Evolutionary conservation across 2,113 vertebrate species (phyloP), one percentile per base, ranked within the genome.

Genomic region (Empidonax traillii): DNA sequence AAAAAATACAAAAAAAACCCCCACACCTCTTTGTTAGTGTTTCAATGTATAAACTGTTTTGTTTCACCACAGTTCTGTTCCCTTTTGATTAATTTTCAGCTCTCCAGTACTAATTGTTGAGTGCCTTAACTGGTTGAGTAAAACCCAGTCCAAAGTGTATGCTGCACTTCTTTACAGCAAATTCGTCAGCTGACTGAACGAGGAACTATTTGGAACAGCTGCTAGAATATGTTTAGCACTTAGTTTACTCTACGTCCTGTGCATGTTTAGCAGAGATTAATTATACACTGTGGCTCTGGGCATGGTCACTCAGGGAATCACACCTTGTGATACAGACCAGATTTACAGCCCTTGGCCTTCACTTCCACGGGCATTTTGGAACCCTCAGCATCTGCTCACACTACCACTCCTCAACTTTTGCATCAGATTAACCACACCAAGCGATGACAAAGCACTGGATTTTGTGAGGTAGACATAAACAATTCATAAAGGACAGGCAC

Each of bases 81-180:
- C 43, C 17, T 73, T 81, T 44, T 78, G 72, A 92, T 79, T 93
- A n/a, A 74, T 94, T 95, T 96, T 92, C 73, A 85, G 35, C 41
- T 72, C 61, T n/a, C 37, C 41, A 61, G 23, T 67, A 58, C 22
- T 72, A 94, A 90, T 35, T 91, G 69, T 7, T n/a, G 65, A 80
- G 47, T 84, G 44, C 24, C 73, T 87, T 87, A 83, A 76, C 62
- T 51, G 31, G 46, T 37, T 92, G 92, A 95, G 71, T 65, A 62
- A 35, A 86, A 80, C 73, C 47, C 77, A 94, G n/a, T 55, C 52
- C 79, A 56, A 63, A 85, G 67, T 10, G 6, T 33, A 53, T 14
- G 49, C 43, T 90, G 33, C 52, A 52, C 23, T 77, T 35, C 43
- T 71, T 89, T 52, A 35, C 28, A 85, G 47, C 33, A 85, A 87